phyloP scores from a whole-genome alignment of 2,113 vertebrate genomes.

The Irena cyanogastra region DNA sequence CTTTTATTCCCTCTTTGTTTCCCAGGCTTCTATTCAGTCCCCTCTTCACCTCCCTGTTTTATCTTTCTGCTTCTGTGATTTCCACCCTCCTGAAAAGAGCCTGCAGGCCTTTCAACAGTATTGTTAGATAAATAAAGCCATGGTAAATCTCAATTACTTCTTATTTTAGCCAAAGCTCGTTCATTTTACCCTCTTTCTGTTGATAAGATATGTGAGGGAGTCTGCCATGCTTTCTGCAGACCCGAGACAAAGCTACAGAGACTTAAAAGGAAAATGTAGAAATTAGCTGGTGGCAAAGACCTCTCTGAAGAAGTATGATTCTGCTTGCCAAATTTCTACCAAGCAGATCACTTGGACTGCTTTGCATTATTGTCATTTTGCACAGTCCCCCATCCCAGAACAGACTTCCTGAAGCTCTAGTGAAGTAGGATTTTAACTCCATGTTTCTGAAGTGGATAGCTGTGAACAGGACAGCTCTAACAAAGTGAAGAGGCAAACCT shows the following conservation, averaged over 20 bases:
- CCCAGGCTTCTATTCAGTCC: neutral
- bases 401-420: neutral
- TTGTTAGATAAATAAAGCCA: neutral
- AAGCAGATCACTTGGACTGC: neutral
- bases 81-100: neutral
- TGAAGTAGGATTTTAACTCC: neutral
- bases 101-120: neutral
- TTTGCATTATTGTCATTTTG: neutral
- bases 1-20: neutral
- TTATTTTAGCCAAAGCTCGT: neutral
- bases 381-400: neutral
- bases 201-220: neutral
- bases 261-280: neutral
- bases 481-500: neutral
- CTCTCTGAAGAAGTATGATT: neutral
- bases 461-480: neutral
- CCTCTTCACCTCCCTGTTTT: neutral
- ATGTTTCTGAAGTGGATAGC: neutral
- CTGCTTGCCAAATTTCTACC: neutral
- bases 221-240: constrained; percentile 13
- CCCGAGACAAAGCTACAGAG: neutral
- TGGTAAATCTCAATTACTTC: neutral
- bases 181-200: neutral
- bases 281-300: neutral
- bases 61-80: neutral